phyloP scores from a whole-genome alignment of 2,888 invertebrate genomes.

The Dione vanillae region DNA sequence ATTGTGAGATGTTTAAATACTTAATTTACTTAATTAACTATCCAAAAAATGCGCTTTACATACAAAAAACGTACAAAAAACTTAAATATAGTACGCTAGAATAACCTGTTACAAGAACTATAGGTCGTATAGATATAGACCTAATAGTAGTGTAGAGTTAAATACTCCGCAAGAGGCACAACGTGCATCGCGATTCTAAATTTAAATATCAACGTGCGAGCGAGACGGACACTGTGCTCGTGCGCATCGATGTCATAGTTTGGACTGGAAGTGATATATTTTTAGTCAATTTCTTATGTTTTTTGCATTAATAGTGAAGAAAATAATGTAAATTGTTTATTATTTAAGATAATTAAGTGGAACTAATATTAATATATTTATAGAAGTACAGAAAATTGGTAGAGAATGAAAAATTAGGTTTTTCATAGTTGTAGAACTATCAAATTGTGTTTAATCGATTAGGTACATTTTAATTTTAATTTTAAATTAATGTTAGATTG shows the following conservation, averaged over 20 bases:
- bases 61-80: not conserved
- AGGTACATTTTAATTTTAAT: too few species aligned
- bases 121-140: conserved; percentile 15
- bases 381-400: too few species aligned
- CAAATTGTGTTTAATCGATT: too few species aligned
- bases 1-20: too few species aligned
- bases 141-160: conserved; percentile 34
- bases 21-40: not conserved
- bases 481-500: too few species aligned
- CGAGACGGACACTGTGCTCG: conserved; percentile 63
- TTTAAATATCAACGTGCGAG: conserved; percentile 76
- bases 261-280: conserved; percentile 33
- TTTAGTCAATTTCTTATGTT: too few species aligned
- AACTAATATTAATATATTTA: too few species aligned
- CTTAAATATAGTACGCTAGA: not conserved
- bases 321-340: too few species aligned
- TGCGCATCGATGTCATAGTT: conserved; percentile 53
- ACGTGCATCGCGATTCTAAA: conserved; percentile 71
- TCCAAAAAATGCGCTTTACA: not conserved
- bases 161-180: conserved; percentile 66
- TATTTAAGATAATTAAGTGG: too few species aligned
- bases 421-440: too few species aligned
- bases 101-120: conserved; percentile 54
- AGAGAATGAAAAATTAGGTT: too few species aligned
- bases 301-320: too few species aligned